Conservation (phyloP, 2,888 invertebrate species). For the Amorpha juglandis region DNA sequence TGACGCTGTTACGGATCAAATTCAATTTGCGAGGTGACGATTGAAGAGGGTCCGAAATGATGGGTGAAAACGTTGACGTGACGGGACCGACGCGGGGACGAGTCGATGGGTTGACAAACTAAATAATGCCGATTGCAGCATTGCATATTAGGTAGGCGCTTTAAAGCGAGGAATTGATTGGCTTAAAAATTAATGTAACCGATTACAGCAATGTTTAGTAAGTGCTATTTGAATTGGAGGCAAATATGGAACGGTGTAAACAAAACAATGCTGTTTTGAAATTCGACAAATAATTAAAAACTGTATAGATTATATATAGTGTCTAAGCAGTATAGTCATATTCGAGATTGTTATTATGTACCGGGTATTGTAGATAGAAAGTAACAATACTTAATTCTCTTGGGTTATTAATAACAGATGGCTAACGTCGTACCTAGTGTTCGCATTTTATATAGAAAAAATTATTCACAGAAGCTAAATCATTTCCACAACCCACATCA, state of each 20-base stretch:
- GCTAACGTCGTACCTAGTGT: too few species aligned
- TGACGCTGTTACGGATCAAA: constrained; percentile 77
- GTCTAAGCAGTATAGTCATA: too few species aligned
- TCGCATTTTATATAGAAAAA: too few species aligned
- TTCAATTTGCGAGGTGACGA: constrained; percentile 80
- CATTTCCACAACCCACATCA: too few species aligned
- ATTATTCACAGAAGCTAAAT: not conserved
- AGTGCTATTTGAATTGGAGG: not conserved
- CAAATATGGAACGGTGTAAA: not conserved
- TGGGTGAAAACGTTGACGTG: constrained; percentile 57
- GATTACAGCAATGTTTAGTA: not conserved
- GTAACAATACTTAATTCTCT: too few species aligned
- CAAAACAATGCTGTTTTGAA: not conserved
- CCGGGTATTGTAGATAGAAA: too few species aligned
- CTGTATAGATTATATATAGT: too few species aligned
- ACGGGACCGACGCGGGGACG: constrained; percentile 44
- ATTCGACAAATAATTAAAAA: not conserved
- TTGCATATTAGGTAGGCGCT: constrained; percentile 30
- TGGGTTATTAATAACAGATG: too few species aligned
- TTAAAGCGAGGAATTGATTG: not conserved
- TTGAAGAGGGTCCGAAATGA: constrained; percentile 79
- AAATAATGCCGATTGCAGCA: constrained; percentile 58
- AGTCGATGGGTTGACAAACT: constrained; percentile 43
- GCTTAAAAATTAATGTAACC: not conserved
- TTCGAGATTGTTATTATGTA: too few species aligned